Percentiles rank a stretch among this genome's conserved stretches.
Evolutionary conservation across 1,140 invertebrate genomes (phyloP).

Genomic region (Heliconius hewitsoni): DNA sequence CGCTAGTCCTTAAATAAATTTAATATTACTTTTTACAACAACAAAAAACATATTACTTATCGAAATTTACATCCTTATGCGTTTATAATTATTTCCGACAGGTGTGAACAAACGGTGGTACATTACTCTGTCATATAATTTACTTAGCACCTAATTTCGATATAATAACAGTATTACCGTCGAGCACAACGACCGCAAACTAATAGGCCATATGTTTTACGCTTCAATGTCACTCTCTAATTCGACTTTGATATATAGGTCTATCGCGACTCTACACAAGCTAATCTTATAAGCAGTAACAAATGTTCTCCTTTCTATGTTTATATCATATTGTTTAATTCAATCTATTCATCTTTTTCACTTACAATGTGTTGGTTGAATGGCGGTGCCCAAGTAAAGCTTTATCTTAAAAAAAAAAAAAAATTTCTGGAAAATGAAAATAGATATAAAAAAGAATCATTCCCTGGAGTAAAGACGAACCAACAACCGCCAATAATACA

Average conservation of each 20-base stretch:
- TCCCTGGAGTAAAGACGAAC: background rate
- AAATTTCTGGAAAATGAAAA: too few relatives aligned
- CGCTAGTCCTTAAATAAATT: background rate
- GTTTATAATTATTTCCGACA: constrained; percentile 24
- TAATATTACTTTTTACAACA: background rate
- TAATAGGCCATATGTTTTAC: constrained; percentile 71
- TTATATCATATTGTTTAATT: background rate
- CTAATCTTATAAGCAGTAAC: constrained; percentile 43
- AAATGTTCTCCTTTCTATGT: constrained; percentile 11
- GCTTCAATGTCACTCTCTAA: constrained; percentile 69
- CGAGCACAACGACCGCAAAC: constrained; percentile 44
- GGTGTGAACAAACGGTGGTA: constrained; percentile 28
- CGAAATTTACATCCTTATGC: background rate
- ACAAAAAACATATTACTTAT: background rate
- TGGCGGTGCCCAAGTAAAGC: too few relatives aligned
- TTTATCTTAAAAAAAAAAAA: too few relatives aligned
- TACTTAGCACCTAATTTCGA: constrained; percentile 72
- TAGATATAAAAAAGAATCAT: too few relatives aligned
- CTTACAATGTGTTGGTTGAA: too few relatives aligned
- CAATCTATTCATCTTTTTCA: too few relatives aligned
- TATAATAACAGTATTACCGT: constrained; percentile 61
- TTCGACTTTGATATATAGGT: constrained; percentile 73
- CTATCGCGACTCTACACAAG: constrained; percentile 37
- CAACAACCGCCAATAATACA: background rate
- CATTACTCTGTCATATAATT: constrained; percentile 56